Evolutionary conservation across 2,797 vertebrate genomes (phyloP).

Genomic region (Pseudopleuronectes americanus): DNA sequence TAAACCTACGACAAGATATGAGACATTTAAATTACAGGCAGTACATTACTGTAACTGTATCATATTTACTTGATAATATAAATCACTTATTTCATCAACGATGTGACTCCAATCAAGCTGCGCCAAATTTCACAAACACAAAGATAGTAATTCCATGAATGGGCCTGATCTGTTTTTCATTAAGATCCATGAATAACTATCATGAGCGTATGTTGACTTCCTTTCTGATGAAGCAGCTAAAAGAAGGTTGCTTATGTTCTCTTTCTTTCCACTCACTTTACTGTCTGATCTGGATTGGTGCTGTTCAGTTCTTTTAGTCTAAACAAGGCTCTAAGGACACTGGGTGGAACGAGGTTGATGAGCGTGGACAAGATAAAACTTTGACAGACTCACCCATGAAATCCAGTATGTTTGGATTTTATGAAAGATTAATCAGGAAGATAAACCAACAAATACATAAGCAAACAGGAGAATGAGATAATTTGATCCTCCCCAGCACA

Average conservation of each 20-base stretch:
- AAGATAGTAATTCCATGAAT: no score
- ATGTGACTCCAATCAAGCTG: no score
- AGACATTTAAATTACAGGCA: neutral
- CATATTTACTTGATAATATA: neutral
- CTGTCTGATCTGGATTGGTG: neutral
- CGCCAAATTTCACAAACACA: no score
- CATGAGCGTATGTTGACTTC: no score
- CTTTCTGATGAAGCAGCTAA: no score
- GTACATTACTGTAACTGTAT: neutral
- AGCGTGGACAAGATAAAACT: neutral
- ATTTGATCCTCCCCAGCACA: slow-evolving; percentile 31
- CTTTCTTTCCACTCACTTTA: neutral
- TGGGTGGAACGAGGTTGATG: neutral
- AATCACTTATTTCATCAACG: neutral
- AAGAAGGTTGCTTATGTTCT: no score
- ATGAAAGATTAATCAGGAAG: neutral
- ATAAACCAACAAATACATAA: slow-evolving; percentile 4
- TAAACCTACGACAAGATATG: slow-evolving; percentile 84
- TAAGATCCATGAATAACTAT: no score
- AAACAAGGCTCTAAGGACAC: neutral
- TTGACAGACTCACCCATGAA: neutral
- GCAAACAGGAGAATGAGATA: slow-evolving; percentile 36
- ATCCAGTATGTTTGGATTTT: neutral
- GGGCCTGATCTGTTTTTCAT: no score
- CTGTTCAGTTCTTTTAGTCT: neutral